These are phyloP conservation scores for Phymorhynchus buccinoides DNA, from an alignment of 1,140 invertebrate species.

Conservation along the genomic window DNA sequence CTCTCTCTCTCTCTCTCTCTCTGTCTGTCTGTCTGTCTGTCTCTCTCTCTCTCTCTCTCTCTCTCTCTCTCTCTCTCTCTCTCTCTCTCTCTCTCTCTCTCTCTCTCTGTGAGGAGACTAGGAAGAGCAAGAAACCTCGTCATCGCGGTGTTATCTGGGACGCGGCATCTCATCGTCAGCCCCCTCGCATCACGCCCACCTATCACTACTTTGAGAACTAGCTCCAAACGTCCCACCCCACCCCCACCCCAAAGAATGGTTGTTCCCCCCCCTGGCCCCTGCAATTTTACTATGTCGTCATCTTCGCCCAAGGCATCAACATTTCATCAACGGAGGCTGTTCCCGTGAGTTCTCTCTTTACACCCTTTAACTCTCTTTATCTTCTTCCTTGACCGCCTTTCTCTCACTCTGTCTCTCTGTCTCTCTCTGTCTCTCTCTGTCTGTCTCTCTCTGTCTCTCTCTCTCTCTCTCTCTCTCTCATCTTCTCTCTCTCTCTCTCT, in stretches of 20 bases:
- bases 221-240: neutral
- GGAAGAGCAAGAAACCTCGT: neutral
- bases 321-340: neutral
- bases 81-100: slow-evolving; percentile 31
- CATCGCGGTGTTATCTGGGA: neutral
- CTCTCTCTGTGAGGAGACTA: neutral
- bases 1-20: neutral
- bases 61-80: slow-evolving; percentile 23
- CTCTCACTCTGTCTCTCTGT: too few species aligned
- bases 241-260: too few species aligned
- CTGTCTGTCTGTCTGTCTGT: neutral
- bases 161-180: neutral
- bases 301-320: too few species aligned
- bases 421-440: too few species aligned
- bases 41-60: neutral
- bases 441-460: too few species aligned
- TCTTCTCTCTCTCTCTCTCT: too few species aligned
- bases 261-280: too few species aligned
- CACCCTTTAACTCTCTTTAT: neutral
- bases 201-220: too few species aligned
- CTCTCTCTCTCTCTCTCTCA: too few species aligned
- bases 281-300: too few species aligned
- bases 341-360: neutral
- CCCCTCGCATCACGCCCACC: neutral
- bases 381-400: too few species aligned